Base-by-base conservation (phyloP, 2,113 vertebrate genomes). In the Andinoacara biseriatus region DNA sequence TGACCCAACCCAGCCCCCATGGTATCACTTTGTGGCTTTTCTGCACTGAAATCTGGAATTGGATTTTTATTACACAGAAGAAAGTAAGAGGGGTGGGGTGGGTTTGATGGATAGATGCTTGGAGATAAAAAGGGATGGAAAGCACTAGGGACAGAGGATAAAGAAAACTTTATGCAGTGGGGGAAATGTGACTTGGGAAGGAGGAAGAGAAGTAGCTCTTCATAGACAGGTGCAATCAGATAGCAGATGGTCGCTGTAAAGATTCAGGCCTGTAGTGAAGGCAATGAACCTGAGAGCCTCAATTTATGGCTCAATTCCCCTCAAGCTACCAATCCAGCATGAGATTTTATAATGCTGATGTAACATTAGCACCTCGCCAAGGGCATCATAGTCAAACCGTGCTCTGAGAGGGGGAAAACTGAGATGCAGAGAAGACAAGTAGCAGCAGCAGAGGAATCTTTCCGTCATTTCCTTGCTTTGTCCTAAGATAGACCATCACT, bases 31-130 rank as follows among this genome's bases (percentile, higher is more conserved):
- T 79, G 89, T 86, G 91, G 88, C 80, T 90, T 81, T 52, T 60
- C 81, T 83, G 46, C 20, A 52, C 83, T 81, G 85, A 84, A 91
- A 89, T 92, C 87, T 89, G 87, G 78, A 61, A 72, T 91, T 78
- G 83, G 86, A 60, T 93, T 95, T 54, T 93, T 89, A 91, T 85
- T 76, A 78, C 80, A 80, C 43, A n/a, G 78, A 79, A 76, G 22
- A 79, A 78, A 76, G 78, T 65, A 59, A 82, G 78, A 67, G 20
- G 60, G 26, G 58, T 69, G 49, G 38, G 57, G 56, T 33, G 63
- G 60, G 24, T 54, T 52, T 89, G 62, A 72, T 43, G 62, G 81
- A 65, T 87, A 43, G 26, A 81, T 49, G 59, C 38, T 38, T 69
- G 33, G 40, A 58, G 69, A 60, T 76, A 84, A 82, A 58, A 38